phyloP scores from a whole-genome alignment of 1,140 invertebrate genomes.

The Drosophila chauvacae region DNA sequence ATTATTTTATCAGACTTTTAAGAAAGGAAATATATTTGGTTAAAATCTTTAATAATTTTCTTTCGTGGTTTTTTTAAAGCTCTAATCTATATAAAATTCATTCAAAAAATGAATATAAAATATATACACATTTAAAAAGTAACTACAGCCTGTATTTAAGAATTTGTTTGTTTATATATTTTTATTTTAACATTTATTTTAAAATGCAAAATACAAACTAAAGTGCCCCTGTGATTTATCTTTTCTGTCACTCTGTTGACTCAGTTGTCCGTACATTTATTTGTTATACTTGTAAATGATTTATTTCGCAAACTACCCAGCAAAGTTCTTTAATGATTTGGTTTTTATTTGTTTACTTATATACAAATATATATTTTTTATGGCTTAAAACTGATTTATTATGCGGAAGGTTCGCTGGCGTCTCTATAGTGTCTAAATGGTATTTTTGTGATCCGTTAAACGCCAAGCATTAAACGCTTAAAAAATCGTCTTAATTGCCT shows the following conservation, averaged over 20 bases:
- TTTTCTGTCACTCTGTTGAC: not conserved
- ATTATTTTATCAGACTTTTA: too few species aligned
- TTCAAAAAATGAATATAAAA: too few species aligned
- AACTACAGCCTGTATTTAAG: too few species aligned
- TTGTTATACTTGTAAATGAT: not conserved
- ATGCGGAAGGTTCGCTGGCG: constrained; percentile 7
- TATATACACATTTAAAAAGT: too few species aligned
- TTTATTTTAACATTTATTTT: not conserved
- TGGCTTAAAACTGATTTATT: constrained; percentile 6
- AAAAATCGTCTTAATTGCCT: constrained; percentile 21
- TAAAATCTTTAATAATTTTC: too few species aligned
- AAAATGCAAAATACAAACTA: not conserved
- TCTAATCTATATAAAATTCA: too few species aligned
- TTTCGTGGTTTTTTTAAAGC: too few species aligned
- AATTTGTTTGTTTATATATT: too few species aligned
- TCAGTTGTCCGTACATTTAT: not conserved
- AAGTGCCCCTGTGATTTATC: not conserved
- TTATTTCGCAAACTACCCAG: not conserved
- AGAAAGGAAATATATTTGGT: too few species aligned
- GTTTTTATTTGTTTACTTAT: not conserved
- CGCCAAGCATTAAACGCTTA: not conserved
- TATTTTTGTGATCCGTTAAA: constrained; percentile 14
- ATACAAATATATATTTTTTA: not conserved
- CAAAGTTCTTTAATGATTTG: not conserved
- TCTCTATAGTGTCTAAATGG: not conserved